Base-by-base conservation (phyloP, 2,888 invertebrate genomes). In the Philaethria dido region DNA sequence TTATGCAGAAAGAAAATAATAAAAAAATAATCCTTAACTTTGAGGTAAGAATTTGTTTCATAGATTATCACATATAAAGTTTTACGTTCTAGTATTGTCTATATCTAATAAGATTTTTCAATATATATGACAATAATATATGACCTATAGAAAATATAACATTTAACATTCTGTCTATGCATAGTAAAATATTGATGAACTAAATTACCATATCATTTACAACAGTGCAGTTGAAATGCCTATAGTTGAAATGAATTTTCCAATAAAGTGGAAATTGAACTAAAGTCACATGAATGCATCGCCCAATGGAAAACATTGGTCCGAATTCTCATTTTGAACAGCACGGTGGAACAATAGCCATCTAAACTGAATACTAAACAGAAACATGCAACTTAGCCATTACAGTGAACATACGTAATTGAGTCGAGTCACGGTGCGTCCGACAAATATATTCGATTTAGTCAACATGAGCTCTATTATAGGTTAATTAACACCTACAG, bases 361-460 rank as follows among this genome's bases (percentile, higher is more conserved):
- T 25, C 45, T 29, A 39, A 14, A 36, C 18, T 57, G 55, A 36
- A 57, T 57, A 42, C 55, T 57, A 47, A 60, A 60, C 60, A 29
- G 13, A 44, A 60, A 47, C 33, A 44, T 33, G 14, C 33, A 60
- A 60, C 29, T 60, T 44, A 29, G 60, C 60, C 25, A 33, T 60
- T 45, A 44, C 33, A 47, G 33, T 60, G 45, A 33, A 60, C 33
- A 14, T 47, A 29, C 18, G 45, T 60, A 60, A 47, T 60, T 47
- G 45, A 20, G 60, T 29, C 14, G 39, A 57, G 2, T 18, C 45
- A 29, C 16, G 8, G 16, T 14, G 60, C 36, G 2, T 45, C 25
- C 60, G 9, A 57, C 42, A 11, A 33, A 14, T 22, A 44, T 55
- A 55, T 36, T 22, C 20, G 33, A 45, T 59, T 22, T 59, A 59